Base-by-base conservation (phyloP, 1,140 invertebrate genomes). In the Phortica variegata region DNA sequence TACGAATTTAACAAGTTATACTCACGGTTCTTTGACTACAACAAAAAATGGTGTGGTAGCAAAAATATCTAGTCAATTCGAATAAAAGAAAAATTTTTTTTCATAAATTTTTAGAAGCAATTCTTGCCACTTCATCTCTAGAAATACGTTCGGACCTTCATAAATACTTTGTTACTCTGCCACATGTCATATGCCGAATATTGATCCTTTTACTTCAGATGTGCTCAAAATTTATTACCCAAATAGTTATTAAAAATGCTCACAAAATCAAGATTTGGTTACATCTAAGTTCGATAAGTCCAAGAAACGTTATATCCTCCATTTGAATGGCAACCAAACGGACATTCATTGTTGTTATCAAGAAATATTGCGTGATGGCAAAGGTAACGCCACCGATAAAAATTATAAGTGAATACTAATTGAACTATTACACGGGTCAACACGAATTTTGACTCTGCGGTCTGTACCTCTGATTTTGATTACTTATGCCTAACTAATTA, bases 191-290 rank as follows among this genome's bases (percentile, higher is more conserved):
- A 87, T 90, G 58, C 80, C 84, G 1, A 80, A 84, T 16, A 73
- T 85, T 16, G 79, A 89, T 65, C 85, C 88, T 0, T 81, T 84
- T 50, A 82, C 87, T 55, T 65, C 77, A 5, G 83, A 84, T 31
- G 83, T 86, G 2, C 75, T 73, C 12, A 73, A 77, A n/a, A 81
- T 84, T 40, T 80, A 84, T n/a, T 77, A 78, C 13, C 79, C 80
- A 29, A 73, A 78, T 26, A 73, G 77, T 29, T 83, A 82, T 31
- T 73, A 83, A 16, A 47, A 71, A 0, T 90, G 87, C 56, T 73
- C 79, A 4, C 71, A 61, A 12, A 61, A 61, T 8, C 72, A 77
- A 1, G 62, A 77, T 2, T 55, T 87, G 3, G 79, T 81, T 37
- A 57, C 62, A 6, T 70, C 79, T 8, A 40, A 38, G 2, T 70